Conservation (phyloP, 1,140 invertebrate genomes). For the Mactra quadrangularis region DNA sequence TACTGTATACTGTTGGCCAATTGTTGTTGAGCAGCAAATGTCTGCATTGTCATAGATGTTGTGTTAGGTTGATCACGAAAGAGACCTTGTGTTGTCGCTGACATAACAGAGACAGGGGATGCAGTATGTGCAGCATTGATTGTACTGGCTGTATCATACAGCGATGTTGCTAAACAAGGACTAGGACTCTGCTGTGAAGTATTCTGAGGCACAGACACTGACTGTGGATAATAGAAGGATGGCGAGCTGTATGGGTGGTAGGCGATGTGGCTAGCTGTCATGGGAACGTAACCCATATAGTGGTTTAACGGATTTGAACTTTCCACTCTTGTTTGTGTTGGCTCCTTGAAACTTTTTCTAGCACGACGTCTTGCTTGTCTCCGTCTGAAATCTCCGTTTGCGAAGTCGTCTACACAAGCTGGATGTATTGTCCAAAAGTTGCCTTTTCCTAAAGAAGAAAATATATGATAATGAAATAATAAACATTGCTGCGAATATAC, state of each 20-base stretch:
- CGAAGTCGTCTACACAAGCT: conserved; percentile 97
- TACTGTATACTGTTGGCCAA: conserved; percentile 25
- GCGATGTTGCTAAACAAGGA: neutral
- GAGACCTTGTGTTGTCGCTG: conserved; percentile 1
- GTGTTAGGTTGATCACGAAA: conserved; percentile 16
- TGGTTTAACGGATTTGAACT: conserved; percentile 19
- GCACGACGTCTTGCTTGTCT: conserved; percentile 93
- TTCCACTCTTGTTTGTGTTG: neutral
- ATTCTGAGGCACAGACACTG: neutral
- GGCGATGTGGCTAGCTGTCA: conserved; percentile 67
- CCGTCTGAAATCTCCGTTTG: conserved; percentile 96
- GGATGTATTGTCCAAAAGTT: conserved; percentile 99
- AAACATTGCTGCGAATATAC: neutral
- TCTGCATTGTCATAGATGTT: conserved; percentile 27
- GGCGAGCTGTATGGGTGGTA: conserved; percentile 65
- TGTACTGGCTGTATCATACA: neutral
- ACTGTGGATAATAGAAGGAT: conserved; percentile 19
- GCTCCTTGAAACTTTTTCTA: conserved; percentile 63
- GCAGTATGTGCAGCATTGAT: neutral
- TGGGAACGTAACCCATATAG: conserved; percentile 69
- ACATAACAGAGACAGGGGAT: neutral
- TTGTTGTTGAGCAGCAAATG: conserved; percentile 39
- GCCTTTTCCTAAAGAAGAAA: conserved; percentile 86
- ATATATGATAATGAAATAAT: conserved; percentile 1
- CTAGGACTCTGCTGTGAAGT: neutral